Conservation (phyloP, 1,140 invertebrate species). For the Atta texana region DNA sequence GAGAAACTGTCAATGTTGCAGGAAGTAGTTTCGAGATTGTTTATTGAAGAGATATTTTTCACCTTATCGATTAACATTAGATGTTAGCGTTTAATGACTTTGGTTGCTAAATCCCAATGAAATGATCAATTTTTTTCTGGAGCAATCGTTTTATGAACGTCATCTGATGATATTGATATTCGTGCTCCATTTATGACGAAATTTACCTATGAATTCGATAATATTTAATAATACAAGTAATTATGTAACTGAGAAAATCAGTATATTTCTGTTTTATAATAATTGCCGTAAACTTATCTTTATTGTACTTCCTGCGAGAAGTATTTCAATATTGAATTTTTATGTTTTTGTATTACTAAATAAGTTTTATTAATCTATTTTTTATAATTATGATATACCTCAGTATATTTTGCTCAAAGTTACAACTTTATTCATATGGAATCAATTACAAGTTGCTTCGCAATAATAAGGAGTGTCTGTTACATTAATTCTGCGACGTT, state of each 20-base stretch:
- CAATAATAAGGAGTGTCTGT: slow-evolving; percentile 39
- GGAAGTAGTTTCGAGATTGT: slow-evolving; percentile 6
- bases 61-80: background rate
- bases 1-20: slow-evolving; percentile 41
- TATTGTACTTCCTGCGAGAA: background rate
- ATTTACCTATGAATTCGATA: background rate
- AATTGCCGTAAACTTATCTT: background rate
- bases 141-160: background rate
- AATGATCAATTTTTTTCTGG: background rate
- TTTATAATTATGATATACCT: background rate
- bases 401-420: slow-evolving; percentile 23
- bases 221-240: background rate
- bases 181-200: background rate
- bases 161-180: background rate
- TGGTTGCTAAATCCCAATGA: background rate
- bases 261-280: slow-evolving; percentile 2
- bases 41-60: slow-evolving; percentile 26
- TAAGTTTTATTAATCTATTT: background rate
- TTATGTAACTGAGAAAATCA: background rate
- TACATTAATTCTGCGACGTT: slow-evolving; percentile 45
- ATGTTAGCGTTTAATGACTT: background rate
- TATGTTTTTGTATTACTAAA: background rate
- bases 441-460: slow-evolving; percentile 38
- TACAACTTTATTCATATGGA: slow-evolving; percentile 29
- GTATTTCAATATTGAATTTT: slow-evolving; percentile 10